phyloP scores from a whole-genome alignment of 2,888 invertebrate species.

The Thyatira batis region DNA sequence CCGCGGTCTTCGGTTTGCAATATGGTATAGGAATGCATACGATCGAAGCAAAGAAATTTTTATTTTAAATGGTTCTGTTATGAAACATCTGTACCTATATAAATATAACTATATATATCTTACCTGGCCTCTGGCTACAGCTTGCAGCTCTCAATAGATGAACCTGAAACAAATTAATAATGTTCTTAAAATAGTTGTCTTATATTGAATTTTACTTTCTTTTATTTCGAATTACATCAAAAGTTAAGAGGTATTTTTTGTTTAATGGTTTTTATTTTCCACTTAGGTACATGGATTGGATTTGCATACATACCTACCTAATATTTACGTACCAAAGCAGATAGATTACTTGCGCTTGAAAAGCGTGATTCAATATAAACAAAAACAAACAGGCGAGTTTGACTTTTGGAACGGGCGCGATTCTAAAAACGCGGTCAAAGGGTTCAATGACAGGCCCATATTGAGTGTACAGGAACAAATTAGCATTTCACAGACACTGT shows the following conservation, averaged over 20 bases:
- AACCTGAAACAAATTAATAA: neutral
- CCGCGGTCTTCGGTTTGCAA: no score
- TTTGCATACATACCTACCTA: no score
- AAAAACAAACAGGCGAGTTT: constrained; percentile 60
- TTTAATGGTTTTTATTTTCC: no score
- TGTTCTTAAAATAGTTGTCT: neutral
- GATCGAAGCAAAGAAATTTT: no score
- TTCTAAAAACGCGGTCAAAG: constrained; percentile 63
- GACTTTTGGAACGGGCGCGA: constrained; percentile 51
- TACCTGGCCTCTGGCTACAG: neutral
- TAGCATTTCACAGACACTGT: constrained; percentile 77
- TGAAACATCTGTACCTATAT: neutral
- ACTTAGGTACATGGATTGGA: no score
- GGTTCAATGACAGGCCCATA: constrained; percentile 63
- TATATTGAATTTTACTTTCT: no score
- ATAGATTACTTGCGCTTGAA: neutral
- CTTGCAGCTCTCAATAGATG: neutral
- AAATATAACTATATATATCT: neutral
- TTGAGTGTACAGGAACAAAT: constrained; percentile 72
- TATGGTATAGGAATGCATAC: no score
- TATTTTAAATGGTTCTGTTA: no score
- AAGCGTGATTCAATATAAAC: constrained; percentile 38
- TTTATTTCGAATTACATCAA: no score
- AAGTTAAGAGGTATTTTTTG: no score
- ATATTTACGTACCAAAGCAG: no score